Base-by-base conservation (phyloP, 2,888 invertebrate genomes). In the Clivina fossor region DNA sequence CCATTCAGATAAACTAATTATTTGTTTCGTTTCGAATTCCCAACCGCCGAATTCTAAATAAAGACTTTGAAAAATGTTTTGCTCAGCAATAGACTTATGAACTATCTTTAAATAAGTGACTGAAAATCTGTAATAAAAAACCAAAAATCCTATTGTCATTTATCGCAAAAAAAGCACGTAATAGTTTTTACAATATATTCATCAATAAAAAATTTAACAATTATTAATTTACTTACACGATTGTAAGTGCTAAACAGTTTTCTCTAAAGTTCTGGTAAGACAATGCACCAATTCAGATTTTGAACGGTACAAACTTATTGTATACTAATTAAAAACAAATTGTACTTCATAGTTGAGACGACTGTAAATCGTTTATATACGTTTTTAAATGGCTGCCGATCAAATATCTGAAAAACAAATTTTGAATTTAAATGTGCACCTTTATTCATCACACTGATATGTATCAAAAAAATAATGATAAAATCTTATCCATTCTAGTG, bases 1-100 rank as follows among this genome's bases (percentile, higher is more conserved):
- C 70, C 69, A 48, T 69, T 69, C 48, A 66, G 71, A 68, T 72
- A 70, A 63, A 60, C 26, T 20, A 18, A n/a, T n/a, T n/a, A n/a
- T n/a, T 38, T 38, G 53, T 43, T 43, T 22, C 9, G 49, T 40
- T 32, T 13, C 33, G 8, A n/a, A 16, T 16, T 44, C 5, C n/a
- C 5, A 11, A 15, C 22, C 33, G 46, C 32, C 46, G 32, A 20
- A 47, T 47, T 47, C 46, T 47, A 47, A 47, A 47, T 9, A 22
- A 43, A 30, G 30, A n/a, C 28, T 2, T 5, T 30, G 43, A 43
- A 43, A 9, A 30, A 28, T 22, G 47, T 47, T 19, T 47, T 47
- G 47, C 47, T 47, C 47, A 47, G 33, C 33, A 35, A 33, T 47
- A 22, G 47, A 47, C 47, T 32, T 18, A 30, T 16, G 43, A 40